phyloP scores from a whole-genome alignment of 2,797 vertebrate genomes.

The Hypotaenidia okinawae region DNA sequence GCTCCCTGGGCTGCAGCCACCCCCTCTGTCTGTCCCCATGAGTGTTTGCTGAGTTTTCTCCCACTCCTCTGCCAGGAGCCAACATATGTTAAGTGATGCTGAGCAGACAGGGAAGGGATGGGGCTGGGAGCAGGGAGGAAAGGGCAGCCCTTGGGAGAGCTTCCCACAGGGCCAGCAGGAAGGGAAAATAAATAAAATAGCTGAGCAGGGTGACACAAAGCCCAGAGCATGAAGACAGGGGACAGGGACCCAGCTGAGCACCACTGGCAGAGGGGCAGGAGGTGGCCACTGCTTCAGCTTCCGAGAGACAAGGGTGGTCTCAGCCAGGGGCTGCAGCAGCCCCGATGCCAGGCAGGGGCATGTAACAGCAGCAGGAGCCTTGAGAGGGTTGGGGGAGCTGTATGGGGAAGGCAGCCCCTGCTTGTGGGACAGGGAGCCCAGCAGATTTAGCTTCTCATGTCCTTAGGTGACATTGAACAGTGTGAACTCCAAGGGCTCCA shows the following conservation, averaged over 20 bases:
- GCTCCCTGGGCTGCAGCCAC: rapidly evolving
- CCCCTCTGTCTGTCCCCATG: rapidly evolving
- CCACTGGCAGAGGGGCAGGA: not conserved
- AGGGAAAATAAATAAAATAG: too few species aligned
- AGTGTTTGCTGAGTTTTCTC: not conserved
- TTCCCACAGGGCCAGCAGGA: not conserved
- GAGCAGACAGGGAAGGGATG: not conserved
- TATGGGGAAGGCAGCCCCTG: not conserved
- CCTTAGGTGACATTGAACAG: not conserved
- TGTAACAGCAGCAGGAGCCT: rapidly evolving
- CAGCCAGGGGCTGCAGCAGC: not conserved
- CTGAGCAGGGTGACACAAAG: not conserved
- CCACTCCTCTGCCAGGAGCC: not conserved
- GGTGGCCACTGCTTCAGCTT: not conserved
- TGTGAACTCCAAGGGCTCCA: not conserved
- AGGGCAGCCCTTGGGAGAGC: not conserved
- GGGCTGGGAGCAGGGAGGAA: not conserved
- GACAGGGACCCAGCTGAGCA: not conserved
- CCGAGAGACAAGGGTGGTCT: not conserved
- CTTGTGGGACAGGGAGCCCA: not conserved
- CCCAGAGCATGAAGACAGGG: not conserved
- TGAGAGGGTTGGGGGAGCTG: not conserved
- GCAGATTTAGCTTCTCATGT: not conserved
- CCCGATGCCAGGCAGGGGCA: not conserved
- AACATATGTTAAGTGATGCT: not conserved